A percentile compares a stretch with the other conserved stretches of the same genome.
Evolutionary conservation across 1,140 invertebrate species (phyloP).

Genomic region (Tyrophagus putrescentiae): DNA sequence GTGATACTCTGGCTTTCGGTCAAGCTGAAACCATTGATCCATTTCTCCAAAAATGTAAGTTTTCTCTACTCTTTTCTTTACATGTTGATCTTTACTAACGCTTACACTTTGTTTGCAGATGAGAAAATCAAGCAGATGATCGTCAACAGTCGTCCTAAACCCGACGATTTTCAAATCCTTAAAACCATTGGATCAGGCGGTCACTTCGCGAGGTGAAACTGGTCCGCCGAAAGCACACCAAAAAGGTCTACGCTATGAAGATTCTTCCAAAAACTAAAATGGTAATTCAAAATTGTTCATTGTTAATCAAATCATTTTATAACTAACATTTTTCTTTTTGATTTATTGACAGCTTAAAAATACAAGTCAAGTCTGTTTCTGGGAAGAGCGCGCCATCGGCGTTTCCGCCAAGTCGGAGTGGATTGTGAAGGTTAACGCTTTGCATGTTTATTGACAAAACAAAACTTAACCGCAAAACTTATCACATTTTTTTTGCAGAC

Average conservation of each 20-base stretch:
- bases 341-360: conserved; percentile 45
- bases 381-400: conserved; percentile 99
- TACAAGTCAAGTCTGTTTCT: conserved; percentile 97
- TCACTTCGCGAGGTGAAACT: conserved; percentile 97
- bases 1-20: conserved; percentile 81
- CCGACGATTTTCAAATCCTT: conserved; percentile 77
- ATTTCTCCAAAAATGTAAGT: conserved; percentile 90
- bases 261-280: conserved; percentile 97
- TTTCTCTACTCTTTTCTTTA: too few relatives aligned
- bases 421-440: conserved; percentile 53
- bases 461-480: too few relatives aligned
- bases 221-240: conserved; percentile 79
- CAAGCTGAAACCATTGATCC: conserved; percentile 94
- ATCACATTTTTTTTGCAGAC: conserved; percentile 48
- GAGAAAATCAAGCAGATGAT: conserved; percentile 65
- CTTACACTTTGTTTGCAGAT: conserved; percentile 53
- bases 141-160: conserved; percentile 77
- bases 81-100: too few relatives aligned
- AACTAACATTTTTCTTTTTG: conserved; percentile 3
- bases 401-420: conserved; percentile 96
- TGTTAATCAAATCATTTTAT: too few relatives aligned
- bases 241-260: conserved; percentile 95
- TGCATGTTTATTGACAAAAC: conserved; percentile 1
- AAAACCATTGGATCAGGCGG: conserved; percentile 96
- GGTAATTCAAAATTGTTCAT: conserved; percentile 41